phyloP scores from a whole-genome alignment of 2,797 vertebrate genomes.

The Cynodonichthys magdalenae region DNA sequence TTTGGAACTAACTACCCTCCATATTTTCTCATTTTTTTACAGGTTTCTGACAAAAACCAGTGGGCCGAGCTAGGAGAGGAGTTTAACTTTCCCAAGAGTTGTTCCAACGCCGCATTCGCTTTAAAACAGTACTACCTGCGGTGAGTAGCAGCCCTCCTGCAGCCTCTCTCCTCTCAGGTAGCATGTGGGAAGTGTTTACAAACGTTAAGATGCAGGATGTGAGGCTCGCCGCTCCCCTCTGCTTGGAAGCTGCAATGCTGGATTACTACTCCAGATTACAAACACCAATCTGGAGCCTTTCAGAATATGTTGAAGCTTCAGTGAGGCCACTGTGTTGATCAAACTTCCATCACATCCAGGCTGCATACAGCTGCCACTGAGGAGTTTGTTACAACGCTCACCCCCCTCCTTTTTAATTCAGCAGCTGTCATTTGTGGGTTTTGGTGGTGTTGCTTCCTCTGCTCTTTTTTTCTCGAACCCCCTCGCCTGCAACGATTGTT shows the following conservation, averaged over 20 bases:
- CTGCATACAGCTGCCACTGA: constrained; percentile 59
- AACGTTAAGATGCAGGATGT: constrained; percentile 54
- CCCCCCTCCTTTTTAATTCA: constrained; percentile 27
- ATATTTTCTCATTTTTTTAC: constrained; percentile 51
- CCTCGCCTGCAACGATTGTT: constrained; percentile 29
- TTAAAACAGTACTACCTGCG: constrained; percentile 99
- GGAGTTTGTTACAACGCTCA: constrained; percentile 37
- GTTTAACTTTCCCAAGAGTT: constrained; percentile 98
- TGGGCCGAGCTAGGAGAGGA: constrained; percentile 97
- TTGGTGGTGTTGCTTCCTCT: constrained; percentile 23
- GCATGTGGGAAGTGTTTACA: constrained; percentile 86
- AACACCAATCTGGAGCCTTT: background rate
- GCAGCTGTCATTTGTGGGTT: constrained; percentile 65
- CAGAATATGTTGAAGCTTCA: background rate
- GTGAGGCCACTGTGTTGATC: constrained; percentile 10
- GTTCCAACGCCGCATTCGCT: constrained; percentile 99
- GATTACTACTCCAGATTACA: no score
- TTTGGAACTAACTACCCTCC: constrained; percentile 18
- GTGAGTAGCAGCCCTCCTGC: constrained; percentile 83
- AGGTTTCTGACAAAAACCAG: constrained; percentile 99
- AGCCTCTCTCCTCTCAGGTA: constrained; percentile 60
- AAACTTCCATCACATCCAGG: constrained; percentile 17
- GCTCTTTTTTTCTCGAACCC: background rate
- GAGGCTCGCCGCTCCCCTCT: background rate
- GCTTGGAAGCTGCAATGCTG: constrained; percentile 17